These are phyloP conservation scores for Esox masquinongy DNA, from an alignment of 2,797 vertebrate species.

Conservation along the genomic window DNA sequence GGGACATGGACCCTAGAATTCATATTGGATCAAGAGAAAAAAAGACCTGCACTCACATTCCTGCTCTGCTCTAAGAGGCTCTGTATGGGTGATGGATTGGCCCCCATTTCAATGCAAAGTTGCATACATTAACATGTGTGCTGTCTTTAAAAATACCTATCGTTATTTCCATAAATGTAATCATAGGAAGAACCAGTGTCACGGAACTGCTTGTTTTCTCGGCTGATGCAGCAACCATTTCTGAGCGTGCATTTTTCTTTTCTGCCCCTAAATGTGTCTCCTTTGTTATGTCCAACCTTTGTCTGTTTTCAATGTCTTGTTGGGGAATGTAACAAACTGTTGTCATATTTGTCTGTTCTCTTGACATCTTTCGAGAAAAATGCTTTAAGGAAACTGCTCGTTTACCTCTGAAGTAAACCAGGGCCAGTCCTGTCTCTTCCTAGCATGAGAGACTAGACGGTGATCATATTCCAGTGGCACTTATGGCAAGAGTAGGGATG, in stretches of 20 bases:
- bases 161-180: conserved; percentile 62
- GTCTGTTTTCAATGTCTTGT: conserved; percentile 14
- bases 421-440: too few species aligned
- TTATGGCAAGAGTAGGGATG: too few species aligned
- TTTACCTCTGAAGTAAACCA: too few species aligned
- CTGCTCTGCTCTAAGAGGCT: conserved; percentile 27
- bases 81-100: conserved; percentile 57
- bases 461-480: too few species aligned
- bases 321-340: conserved; percentile 15
- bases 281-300: not conserved
- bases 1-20: not conserved
- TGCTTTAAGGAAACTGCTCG: too few species aligned
- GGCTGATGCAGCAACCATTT: conserved; percentile 47
- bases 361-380: conserved; percentile 7
- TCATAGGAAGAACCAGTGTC: conserved; percentile 29
- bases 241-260: conserved; percentile 10
- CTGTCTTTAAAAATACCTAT: conserved; percentile 51
- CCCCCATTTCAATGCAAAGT: conserved; percentile 39
- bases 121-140: conserved; percentile 58
- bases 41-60: not conserved
- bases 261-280: not conserved
- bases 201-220: conserved; percentile 13
- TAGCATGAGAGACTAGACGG: too few species aligned
- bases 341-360: conserved; percentile 8
- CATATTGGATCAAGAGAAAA: conserved; percentile 9